Evolutionary conservation across 2,113 vertebrate species (phyloP), one percentile per base, ranked within the genome.

Genomic region (Garra rufa): DNA sequence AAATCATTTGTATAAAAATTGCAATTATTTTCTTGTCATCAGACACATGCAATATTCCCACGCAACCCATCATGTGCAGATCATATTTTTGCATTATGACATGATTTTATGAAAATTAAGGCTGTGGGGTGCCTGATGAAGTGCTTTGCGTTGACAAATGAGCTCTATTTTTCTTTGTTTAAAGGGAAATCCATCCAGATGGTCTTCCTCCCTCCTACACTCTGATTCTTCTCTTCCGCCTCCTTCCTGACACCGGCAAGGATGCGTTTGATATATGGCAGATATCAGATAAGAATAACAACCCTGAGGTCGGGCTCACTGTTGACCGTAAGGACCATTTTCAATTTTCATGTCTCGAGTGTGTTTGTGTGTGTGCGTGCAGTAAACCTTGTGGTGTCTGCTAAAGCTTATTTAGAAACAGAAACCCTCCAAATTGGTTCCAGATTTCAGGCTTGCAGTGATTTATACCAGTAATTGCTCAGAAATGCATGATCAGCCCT

Each of bases 211-310:
- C 94, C 85, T 93, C 97, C 0, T 99, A 98, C 92, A 99, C 98
- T 1, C 96, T 99, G 88, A 96, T 99, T 90, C 85, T 99, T 84
- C 91, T 99, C 63, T 97, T 99, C 94, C 97, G 97, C 52, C 94
- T 99, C 81, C 93, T 99, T 61, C 96, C 97, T 0, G 97, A 98
- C 88, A 94, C 97, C 2, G 91, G 94, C 74, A 95, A 83, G 0
- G 96, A 99, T 71, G 94, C 98, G 55, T 99, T 99, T 92, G 97
- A 98, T 88, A 93, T 99, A 87, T 99, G 98, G 98, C 98, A 99
- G 94, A 96, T 99, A 86, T 92, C 97, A n/a, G 96, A 98, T 93
- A 95, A 94, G 92, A 96, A 96, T 92, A 96, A 97, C 91, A 98
- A 96, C 88, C 97, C 98, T 0, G 96, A 99, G 94, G 96, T 98